Conservation (phyloP, 1,140 invertebrate species). For the Mya arenaria region DNA sequence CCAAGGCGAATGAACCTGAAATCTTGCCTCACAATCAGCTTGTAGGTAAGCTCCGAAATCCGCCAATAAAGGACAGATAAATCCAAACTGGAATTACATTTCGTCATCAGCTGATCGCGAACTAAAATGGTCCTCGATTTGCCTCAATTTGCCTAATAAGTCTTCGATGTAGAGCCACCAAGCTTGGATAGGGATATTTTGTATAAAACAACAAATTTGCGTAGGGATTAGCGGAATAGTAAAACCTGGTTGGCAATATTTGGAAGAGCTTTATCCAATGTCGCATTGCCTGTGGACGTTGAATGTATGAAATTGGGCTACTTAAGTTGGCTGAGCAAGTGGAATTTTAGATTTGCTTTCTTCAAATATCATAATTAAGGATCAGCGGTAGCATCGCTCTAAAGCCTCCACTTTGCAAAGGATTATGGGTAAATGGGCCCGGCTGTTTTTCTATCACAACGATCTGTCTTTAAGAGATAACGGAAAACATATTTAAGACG, state of each 20-base stretch:
- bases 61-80: slow-evolving; percentile 29
- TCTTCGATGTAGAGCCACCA: not conserved
- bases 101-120: slow-evolving; percentile 6
- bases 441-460: slow-evolving; percentile 15
- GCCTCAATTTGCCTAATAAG: not conserved
- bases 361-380: slow-evolving; percentile 59
- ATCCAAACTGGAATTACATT: slow-evolving; percentile 42
- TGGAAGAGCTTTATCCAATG: slow-evolving; percentile 21
- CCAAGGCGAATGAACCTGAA: no score
- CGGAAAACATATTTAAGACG: slow-evolving; percentile 40
- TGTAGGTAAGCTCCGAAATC: no score
- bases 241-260: slow-evolving; percentile 20
- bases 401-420: slow-evolving; percentile 55
- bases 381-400: slow-evolving; percentile 27
- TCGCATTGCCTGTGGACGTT: slow-evolving; percentile 30
- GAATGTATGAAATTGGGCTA: slow-evolving; percentile 52
- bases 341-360: slow-evolving; percentile 57
- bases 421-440: slow-evolving; percentile 52
- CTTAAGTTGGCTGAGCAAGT: slow-evolving; percentile 51
- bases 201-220: slow-evolving; percentile 42
- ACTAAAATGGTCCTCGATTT: slow-evolving; percentile 13
- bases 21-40: no score
- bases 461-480: slow-evolving; percentile 56
- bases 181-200: not conserved
- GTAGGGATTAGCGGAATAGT: slow-evolving; percentile 26